Evolutionary conservation across 2,888 invertebrate genomes (phyloP).

Genomic region (Drosophila trichaetosa): DNA sequence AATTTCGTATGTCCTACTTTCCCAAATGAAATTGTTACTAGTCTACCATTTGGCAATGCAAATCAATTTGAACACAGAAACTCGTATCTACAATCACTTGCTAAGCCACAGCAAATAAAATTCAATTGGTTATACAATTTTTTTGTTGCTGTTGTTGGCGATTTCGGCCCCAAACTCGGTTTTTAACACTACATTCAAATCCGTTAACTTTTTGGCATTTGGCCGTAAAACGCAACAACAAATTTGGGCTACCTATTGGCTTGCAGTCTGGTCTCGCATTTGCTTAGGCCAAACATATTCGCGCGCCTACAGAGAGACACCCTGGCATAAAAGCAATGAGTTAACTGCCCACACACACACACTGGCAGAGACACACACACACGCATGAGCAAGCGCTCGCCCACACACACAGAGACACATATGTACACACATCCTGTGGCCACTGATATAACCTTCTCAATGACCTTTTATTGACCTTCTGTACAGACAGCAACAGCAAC

Average conservation of each 20-base stretch:
- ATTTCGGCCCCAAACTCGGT: slow-evolving; percentile 3
- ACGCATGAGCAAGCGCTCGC: slow-evolving; percentile 31
- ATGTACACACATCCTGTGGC: slow-evolving; percentile 22
- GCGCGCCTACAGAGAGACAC: slow-evolving; percentile 1
- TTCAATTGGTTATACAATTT: slow-evolving; percentile 21
- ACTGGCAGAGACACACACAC: slow-evolving; percentile 12
- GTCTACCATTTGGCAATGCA: background rate
- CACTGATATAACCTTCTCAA: slow-evolving; percentile 66
- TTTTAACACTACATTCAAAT: slow-evolving; percentile 67
- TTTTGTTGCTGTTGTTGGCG: slow-evolving; percentile 6
- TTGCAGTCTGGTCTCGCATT: slow-evolving; percentile 43
- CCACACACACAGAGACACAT: background rate
- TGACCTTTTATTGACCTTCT: slow-evolving; percentile 73
- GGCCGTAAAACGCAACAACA: slow-evolving; percentile 47
- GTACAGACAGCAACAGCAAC: slow-evolving; percentile 38
- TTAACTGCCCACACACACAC: slow-evolving; percentile 25
- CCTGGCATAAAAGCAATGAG: background rate
- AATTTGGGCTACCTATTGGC: slow-evolving; percentile 69
- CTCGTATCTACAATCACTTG: background rate
- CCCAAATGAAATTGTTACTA: background rate
- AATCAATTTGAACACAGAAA: slow-evolving; percentile 4
- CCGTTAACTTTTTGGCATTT: slow-evolving; percentile 63
- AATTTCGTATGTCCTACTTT: background rate
- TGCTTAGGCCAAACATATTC: slow-evolving; percentile 22
- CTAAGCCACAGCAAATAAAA: slow-evolving; percentile 21